Evolutionary conservation across 2,888 invertebrate species (phyloP).

Genomic region (Drosophila neutralis): DNA sequence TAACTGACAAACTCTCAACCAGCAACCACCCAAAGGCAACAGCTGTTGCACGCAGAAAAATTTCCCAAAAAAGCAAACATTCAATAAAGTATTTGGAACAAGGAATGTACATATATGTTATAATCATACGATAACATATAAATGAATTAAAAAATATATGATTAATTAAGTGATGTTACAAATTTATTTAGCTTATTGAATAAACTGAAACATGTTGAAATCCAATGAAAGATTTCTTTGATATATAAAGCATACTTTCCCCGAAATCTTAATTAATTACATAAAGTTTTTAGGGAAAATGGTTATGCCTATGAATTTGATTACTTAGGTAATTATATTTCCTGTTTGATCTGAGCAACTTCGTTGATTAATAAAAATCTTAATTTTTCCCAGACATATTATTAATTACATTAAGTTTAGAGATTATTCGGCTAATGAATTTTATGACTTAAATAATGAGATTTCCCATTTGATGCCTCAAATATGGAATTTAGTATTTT

Average conservation of each 20-base stretch:
- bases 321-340: neutral
- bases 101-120: neutral
- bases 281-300: neutral
- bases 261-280: neutral
- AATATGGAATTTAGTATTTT: neutral
- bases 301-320: neutral
- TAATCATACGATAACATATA: neutral
- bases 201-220: neutral
- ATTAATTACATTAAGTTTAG: neutral
- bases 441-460: neutral
- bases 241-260: neutral
- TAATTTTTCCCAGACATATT: neutral
- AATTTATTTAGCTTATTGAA: neutral
- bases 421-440: neutral
- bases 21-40: constrained; percentile 1
- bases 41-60: constrained; percentile 6
- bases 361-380: neutral
- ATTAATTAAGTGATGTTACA: neutral
- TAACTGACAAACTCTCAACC: constrained; percentile 8
- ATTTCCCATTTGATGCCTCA: neutral
- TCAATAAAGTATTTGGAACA: neutral
- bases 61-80: neutral
- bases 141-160: neutral
- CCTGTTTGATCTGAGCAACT: neutral
- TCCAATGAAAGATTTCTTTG: neutral